Evolutionary conservation across 2,888 invertebrate species (phyloP), one percentile per base, ranked within the genome.

Genomic region (Parochlus steinenii): DNA sequence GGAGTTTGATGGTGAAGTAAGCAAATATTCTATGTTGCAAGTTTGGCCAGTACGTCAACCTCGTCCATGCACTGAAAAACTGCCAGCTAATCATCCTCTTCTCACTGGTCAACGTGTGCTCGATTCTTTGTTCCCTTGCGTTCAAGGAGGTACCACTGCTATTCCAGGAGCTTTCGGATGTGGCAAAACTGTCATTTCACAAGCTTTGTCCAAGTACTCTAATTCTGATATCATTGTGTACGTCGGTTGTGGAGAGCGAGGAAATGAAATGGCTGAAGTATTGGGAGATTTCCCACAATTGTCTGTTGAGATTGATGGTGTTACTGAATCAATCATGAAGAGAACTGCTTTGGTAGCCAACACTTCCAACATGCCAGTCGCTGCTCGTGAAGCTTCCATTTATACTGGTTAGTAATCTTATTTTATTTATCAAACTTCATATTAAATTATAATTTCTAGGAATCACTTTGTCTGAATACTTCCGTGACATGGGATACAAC

Each of bases 361-460:
- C 65, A 99, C 98, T 19, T 98, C 97, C 44, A 99, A 99, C 83
- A 99, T 99, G 98, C 98, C 98, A 55, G 98, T 99, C 43, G 98
- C 98, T 51, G 98, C 98, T 61, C 80, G 98, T 62, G 98, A 98
- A 65, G 98, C 98, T 41, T 98, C 97, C 56, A 99, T 98, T 59
- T 98, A 98, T 62, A 98, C 98, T 41, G 92, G 92, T 66, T n/a
- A n/a, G n/a, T n/a, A n/a, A n/a, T n/a, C n/a, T n/a, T n/a, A n/a
- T n/a, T n/a, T n/a, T n/a, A n/a, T n/a, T n/a, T n/a, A n/a, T n/a
- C n/a, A n/a, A n/a, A n/a, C n/a, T n/a, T n/a, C n/a, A n/a, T 99
- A 47, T 69, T 99, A 42, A 97, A 98, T 60, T 98, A 98, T 58
- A 98, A 99, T 67, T 99, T 97, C 71, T 64, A 99, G 54, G 98